A percentile compares a stretch with the other conserved stretches of the same genome.
These are phyloP conservation scores for Blastomussa wellsi DNA, from an alignment of 92 coral and sea anemone genomes.

Conservation along the genomic window DNA sequence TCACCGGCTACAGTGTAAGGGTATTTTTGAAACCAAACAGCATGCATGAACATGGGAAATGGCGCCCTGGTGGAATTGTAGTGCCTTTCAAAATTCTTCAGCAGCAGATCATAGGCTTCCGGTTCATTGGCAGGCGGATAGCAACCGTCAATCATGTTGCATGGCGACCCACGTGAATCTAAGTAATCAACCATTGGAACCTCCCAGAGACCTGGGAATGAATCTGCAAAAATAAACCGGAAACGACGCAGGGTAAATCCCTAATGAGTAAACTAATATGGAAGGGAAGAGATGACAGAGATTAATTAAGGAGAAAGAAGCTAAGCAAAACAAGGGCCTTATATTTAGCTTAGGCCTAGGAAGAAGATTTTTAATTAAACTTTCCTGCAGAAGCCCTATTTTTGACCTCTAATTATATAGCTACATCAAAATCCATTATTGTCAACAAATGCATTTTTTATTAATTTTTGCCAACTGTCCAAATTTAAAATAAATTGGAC, in stretches of 20 bases:
- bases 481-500: too few species aligned
- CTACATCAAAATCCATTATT: too few species aligned
- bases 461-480: too few species aligned
- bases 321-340: too few species aligned
- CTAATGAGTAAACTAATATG: too few species aligned
- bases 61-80: slow-evolving; percentile 82
- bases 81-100: slow-evolving; percentile 77
- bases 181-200: slow-evolving; percentile 90
- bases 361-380: too few species aligned
- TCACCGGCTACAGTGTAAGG: slow-evolving; percentile 69
- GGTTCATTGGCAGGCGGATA: slow-evolving; percentile 48
- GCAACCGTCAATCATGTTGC: slow-evolving; percentile 86
- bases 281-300: too few species aligned
- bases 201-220: slow-evolving; percentile 96
- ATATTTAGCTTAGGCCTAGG: too few species aligned
- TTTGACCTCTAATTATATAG: too few species aligned
- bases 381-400: too few species aligned
- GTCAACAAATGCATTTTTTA: too few species aligned
- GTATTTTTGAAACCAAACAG: slow-evolving; percentile 64
- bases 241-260: not conserved
- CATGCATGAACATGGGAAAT: slow-evolving; percentile 93
- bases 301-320: too few species aligned
- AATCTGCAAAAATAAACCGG: slow-evolving; percentile 42
- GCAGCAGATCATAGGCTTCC: slow-evolving; percentile 59
- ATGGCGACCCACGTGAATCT: slow-evolving; percentile 59